Evolutionary conservation across 1,140 invertebrate species (phyloP), one percentile per base, ranked within the genome.

Genomic region (Cardiocondyla obscurior): DNA sequence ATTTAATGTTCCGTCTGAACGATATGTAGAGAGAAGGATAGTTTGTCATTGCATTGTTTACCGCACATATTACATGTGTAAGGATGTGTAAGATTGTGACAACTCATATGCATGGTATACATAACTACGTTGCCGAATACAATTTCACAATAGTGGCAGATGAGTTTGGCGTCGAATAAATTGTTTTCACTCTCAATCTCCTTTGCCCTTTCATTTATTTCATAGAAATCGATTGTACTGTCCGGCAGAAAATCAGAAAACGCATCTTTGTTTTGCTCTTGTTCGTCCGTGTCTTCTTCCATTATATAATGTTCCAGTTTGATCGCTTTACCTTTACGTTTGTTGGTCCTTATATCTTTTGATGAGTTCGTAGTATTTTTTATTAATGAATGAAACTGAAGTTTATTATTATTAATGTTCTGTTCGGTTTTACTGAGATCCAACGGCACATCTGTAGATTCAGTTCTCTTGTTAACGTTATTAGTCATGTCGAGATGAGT

Each of bases 11-110:
- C 96, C 16, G 96, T 96, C 30, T 97, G 95, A 5, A 97, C 97
- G 84, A 99, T 97, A 92, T 99, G 99, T 0, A 99, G 94, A 92
- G 98, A 99, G 92, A 99, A 99, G 0, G 97, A 95, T 0, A 99
- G 95, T 88, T 97, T 97, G 90, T 99, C 97, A 1, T 95, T 92
- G 82, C 96, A 97, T 77, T 96, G 93, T 74, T 97, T 95, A 1
- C 98, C 98, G 92, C 99, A 99, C 94, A 98, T 97, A 94, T 99
- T 99, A 93, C 99, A 99, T 82, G 97, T 97, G 93, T 98, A 99
- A 0, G 99, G 98, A 92, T 99, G 96, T 73, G 96, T 95, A 94
- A 96, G 97, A 3, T 97, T 97, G 93, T 99, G 99, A 93, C 98
- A 99, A 72, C 98, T 97, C 97, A 99, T 99, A 94, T 99, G 99